Evolutionary conservation across 1,140 invertebrate species (phyloP).

Genomic region (Conopomorpha cramerella): DNA sequence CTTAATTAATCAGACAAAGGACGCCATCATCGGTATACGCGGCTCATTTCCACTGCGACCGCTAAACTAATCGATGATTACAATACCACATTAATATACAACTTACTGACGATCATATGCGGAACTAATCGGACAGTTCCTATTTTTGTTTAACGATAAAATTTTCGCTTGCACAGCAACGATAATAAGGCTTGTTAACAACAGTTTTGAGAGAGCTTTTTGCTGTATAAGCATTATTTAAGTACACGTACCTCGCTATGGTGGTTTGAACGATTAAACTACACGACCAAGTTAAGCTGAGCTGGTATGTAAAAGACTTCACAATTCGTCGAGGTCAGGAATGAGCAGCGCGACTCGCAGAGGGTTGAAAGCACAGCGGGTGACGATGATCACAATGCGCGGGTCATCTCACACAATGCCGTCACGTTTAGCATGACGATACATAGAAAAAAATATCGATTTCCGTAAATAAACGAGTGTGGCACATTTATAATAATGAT

Average conservation of each 20-base stretch:
- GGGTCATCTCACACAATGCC: slow-evolving; percentile 52
- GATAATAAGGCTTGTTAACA: too few relatives aligned
- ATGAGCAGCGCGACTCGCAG: slow-evolving; percentile 13
- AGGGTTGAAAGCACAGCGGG: slow-evolving; percentile 29
- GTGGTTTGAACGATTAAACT: too few relatives aligned
- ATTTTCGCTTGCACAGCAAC: too few relatives aligned
- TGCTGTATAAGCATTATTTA: too few relatives aligned
- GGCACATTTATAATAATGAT: slow-evolving; percentile 61
- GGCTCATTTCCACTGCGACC: too few relatives aligned
- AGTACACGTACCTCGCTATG: too few relatives aligned
- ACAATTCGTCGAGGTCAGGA: too few relatives aligned
- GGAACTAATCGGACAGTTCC: slow-evolving; percentile 37
- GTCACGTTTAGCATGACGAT: slow-evolving; percentile 48
- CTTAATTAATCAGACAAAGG: slow-evolving; percentile 10
- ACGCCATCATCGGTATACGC: slow-evolving; percentile 22
- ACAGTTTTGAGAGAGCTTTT: too few relatives aligned
- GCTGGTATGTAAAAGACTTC: too few relatives aligned
- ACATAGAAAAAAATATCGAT: slow-evolving; percentile 60
- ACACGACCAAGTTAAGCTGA: too few relatives aligned
- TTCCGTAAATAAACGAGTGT: slow-evolving; percentile 60
- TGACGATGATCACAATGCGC: slow-evolving; percentile 22
- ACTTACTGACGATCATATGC: too few relatives aligned
- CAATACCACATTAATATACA: slow-evolving; percentile 39
- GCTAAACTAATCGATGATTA: slow-evolving; percentile 58
- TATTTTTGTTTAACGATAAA: slow-evolving; percentile 20